Evolutionary conservation across 2,888 invertebrate species (phyloP).

Genomic region (Drosophila antonietae): DNA sequence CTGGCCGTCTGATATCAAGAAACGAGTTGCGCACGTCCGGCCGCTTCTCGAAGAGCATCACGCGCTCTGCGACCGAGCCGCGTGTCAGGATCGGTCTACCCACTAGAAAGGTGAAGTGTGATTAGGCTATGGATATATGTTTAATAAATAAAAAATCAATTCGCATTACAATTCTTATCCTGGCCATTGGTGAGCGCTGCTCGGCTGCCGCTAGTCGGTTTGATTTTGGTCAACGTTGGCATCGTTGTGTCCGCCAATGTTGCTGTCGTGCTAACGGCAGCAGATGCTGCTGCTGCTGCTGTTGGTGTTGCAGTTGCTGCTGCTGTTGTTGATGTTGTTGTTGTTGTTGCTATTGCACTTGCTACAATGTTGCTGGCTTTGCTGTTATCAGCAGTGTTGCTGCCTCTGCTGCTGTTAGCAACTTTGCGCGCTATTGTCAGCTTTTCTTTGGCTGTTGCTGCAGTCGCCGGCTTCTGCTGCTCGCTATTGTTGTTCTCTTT

Average conservation of each 20-base stretch:
- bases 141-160: slow-evolving; percentile 6
- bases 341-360: slow-evolving; percentile 33
- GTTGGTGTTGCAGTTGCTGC: slow-evolving; percentile 43
- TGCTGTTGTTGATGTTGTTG: slow-evolving; percentile 51
- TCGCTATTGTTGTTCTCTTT: slow-evolving; percentile 62
- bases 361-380: slow-evolving; percentile 45
- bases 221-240: slow-evolving; percentile 84
- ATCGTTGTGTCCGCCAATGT: slow-evolving; percentile 74
- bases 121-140: slow-evolving; percentile 18
- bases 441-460: slow-evolving; percentile 57
- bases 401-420: slow-evolving; percentile 40
- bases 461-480: slow-evolving; percentile 53
- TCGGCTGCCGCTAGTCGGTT: slow-evolving; percentile 83
- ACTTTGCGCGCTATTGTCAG: slow-evolving; percentile 47
- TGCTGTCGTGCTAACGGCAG: slow-evolving; percentile 61
- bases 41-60: slow-evolving; percentile 95
- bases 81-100: slow-evolving; percentile 94
- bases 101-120: slow-evolving; percentile 84
- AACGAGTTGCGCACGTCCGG: slow-evolving; percentile 88
- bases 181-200: slow-evolving; percentile 86
- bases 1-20: slow-evolving; percentile 85
- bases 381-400: slow-evolving; percentile 43
- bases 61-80: slow-evolving; percentile 95
- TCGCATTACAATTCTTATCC: slow-evolving; percentile 80
- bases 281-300: slow-evolving; percentile 26